Percentiles rank a stretch among this genome's conserved stretches.
These are phyloP conservation scores for Rutpela maculata DNA, from an alignment of 2,888 invertebrate genomes.

Conservation along the genomic window DNA sequence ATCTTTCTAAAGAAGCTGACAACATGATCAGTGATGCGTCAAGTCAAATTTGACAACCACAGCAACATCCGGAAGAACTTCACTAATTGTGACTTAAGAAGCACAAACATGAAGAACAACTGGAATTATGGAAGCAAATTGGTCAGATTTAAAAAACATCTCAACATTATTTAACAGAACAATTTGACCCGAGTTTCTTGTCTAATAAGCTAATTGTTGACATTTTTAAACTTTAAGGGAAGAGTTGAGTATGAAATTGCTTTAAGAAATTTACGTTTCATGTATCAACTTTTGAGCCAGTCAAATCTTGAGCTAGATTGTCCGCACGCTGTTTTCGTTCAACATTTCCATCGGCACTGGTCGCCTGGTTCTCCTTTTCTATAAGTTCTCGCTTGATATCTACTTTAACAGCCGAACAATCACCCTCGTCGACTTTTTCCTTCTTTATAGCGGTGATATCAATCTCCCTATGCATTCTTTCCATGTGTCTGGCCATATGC, in stretches of 20 bases:
- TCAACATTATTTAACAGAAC: too few species aligned
- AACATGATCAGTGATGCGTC: too few species aligned
- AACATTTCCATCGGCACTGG: background rate
- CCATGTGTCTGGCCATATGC: conserved; percentile 56
- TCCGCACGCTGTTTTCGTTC: conserved; percentile 15
- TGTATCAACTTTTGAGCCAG: background rate
- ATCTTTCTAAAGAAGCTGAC: too few species aligned
- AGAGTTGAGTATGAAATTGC: background rate
- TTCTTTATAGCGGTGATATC: conserved; percentile 68
- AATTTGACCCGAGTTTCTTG: too few species aligned
- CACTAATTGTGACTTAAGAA: too few species aligned
- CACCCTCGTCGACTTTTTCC: conserved; percentile 57
- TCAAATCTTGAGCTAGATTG: conserved; percentile 23
- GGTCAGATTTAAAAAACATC: too few species aligned
- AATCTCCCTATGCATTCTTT: conserved; percentile 71
- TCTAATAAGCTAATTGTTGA: too few species aligned
- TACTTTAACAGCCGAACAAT: background rate
- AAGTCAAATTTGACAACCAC: too few species aligned
- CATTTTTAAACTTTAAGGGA: background rate
- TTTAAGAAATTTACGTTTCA: background rate
- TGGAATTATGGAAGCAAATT: too few species aligned
- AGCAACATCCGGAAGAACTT: too few species aligned
- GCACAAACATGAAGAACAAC: too few species aligned
- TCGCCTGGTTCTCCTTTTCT: conserved; percentile 4
- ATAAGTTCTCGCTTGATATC: background rate